Evolutionary conservation across 2,797 vertebrate species (phyloP).

Genomic region (Pseudopleuronectes americanus): DNA sequence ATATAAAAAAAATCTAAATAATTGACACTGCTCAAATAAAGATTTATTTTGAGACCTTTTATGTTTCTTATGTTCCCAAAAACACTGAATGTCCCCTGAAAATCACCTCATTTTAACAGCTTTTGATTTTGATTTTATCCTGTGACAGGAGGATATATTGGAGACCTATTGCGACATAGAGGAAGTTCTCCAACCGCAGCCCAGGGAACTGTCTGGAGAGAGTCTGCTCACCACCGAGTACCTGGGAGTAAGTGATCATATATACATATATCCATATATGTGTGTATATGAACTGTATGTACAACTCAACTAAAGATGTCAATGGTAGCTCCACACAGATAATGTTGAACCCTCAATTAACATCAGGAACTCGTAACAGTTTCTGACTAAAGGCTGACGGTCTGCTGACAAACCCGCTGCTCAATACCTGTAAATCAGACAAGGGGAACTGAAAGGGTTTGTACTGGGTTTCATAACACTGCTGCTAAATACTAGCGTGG

Average conservation of each 20-base stretch:
- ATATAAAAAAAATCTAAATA: no score
- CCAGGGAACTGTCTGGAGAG: conserved; percentile 92
- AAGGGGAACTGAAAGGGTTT: not conserved
- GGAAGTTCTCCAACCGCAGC: conserved; percentile 89
- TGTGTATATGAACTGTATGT: not conserved
- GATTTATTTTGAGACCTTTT: not conserved
- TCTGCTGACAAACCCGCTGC: not conserved
- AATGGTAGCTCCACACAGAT: not conserved
- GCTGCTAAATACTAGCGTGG: no score
- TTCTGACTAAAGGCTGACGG: not conserved
- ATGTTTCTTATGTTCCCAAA: not conserved
- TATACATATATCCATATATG: not conserved
- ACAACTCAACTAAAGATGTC: not conserved
- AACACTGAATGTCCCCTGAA: not conserved
- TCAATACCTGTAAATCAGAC: not conserved
- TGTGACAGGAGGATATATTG: conserved; percentile 87
- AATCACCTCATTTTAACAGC: not conserved
- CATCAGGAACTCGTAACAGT: not conserved
- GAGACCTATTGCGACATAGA: conserved; percentile 92
- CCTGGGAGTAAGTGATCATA: conserved; percentile 87
- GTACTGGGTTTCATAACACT: no score
- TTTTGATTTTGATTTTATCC: conserved; percentile 21
- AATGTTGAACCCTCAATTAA: not conserved
- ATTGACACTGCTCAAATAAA: no score
- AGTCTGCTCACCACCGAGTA: conserved; percentile 94